These are phyloP conservation scores for Stichodactyla mertensii DNA, from an alignment of 64 coral and sea anemone genomes.

Conservation along the genomic window DNA sequence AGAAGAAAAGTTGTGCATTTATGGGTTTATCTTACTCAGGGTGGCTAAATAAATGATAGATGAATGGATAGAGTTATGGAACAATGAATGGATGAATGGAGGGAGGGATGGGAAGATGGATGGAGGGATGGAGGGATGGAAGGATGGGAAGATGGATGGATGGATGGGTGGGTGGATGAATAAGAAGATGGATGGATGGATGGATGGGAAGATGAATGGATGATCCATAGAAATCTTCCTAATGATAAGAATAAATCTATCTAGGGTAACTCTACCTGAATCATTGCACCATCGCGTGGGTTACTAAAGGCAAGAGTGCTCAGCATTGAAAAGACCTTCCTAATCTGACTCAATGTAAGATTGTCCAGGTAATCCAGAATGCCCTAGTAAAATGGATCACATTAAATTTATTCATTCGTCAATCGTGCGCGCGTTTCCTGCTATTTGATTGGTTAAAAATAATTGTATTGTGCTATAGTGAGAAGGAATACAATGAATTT, in stretches of 20 bases:
- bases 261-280: constrained; percentile 54
- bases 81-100: background rate
- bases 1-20: too few species aligned
- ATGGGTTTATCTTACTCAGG: too few species aligned
- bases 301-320: constrained; percentile 83
- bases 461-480: too few species aligned
- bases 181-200: background rate
- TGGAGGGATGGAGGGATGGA: background rate
- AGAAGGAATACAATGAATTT: too few species aligned
- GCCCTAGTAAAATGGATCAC: constrained; percentile 36
- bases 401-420: background rate
- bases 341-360: constrained; percentile 74
- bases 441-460: too few species aligned
- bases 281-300: constrained; percentile 71
- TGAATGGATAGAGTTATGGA: background rate
- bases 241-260: background rate
- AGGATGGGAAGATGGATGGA: background rate
- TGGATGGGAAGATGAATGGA: background rate
- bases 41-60: background rate
- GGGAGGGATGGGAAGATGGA: background rate
- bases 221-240: background rate
- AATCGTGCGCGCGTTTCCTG: too few species aligned
- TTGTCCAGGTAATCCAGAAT: constrained; percentile 97
- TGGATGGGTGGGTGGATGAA: background rate
- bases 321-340: constrained; percentile 89